Percentiles rank a stretch among this genome's conserved stretches.
Evolutionary conservation across 2,888 invertebrate genomes (phyloP).

Genomic region (Cryptus armator): DNA sequence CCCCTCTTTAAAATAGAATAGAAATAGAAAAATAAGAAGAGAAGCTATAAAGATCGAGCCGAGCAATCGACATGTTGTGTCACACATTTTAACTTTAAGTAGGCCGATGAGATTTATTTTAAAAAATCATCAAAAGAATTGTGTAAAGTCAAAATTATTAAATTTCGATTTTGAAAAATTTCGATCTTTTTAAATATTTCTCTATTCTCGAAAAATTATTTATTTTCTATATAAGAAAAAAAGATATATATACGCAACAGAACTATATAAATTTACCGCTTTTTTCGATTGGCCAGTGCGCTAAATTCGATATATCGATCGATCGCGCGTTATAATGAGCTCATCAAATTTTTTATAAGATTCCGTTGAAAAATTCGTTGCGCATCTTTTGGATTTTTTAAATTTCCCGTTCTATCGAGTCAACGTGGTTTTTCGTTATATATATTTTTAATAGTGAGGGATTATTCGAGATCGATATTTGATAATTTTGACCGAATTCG

Average conservation of each 20-base stretch:
- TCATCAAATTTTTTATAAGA: background rate
- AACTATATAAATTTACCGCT: no score
- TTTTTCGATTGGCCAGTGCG: no score
- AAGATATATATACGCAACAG: background rate
- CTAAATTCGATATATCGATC: background rate
- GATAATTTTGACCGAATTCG: background rate
- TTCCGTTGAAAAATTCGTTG: background rate
- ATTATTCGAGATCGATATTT: background rate
- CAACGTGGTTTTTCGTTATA: background rate
- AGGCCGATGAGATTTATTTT: conserved; percentile 4
- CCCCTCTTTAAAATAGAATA: conserved; percentile 8
- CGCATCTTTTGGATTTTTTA: no score
- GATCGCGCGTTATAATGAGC: no score
- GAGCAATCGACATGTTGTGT: conserved; percentile 17
- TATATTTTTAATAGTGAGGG: background rate
- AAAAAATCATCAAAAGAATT: background rate
- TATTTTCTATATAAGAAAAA: background rate
- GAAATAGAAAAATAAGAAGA: conserved; percentile 15
- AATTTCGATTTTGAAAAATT: background rate
- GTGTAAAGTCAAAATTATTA: background rate
- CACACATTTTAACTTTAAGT: conserved; percentile 21
- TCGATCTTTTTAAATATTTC: background rate
- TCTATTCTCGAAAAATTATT: background rate
- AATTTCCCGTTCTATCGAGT: no score
- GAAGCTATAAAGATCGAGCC: conserved; percentile 1